A percentile compares a stretch with the other conserved stretches of the same genome.
These are phyloP conservation scores for Seira musarum DNA, from an alignment of 2,888 invertebrate species.

Conservation along the genomic window DNA sequence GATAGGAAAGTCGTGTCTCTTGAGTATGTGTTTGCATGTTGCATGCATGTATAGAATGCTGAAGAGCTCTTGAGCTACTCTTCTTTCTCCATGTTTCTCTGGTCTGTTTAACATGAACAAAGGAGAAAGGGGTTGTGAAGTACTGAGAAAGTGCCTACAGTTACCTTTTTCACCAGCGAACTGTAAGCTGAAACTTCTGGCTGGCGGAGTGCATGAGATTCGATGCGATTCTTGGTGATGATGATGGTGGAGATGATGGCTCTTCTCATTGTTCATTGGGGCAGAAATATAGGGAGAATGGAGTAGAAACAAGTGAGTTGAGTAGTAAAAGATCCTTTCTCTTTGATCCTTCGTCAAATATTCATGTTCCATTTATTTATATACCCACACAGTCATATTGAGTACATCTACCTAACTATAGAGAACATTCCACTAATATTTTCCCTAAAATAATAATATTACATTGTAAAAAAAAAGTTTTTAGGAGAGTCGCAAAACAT, in stretches of 20 bases:
- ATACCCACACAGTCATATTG: background rate
- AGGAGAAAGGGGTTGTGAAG: slow-evolving; percentile 14
- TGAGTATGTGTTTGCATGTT: too few relatives aligned
- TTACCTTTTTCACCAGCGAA: too few relatives aligned
- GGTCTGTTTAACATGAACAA: slow-evolving; percentile 36
- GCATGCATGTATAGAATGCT: slow-evolving; percentile 12
- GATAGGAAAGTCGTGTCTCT: too few relatives aligned
- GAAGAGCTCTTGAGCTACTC: slow-evolving; percentile 11
- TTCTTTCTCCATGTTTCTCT: slow-evolving; percentile 15
- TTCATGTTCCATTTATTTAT: slow-evolving; percentile 39
- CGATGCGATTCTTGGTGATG: background rate
- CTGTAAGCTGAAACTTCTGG: background rate
- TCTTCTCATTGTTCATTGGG: slow-evolving; percentile 33
- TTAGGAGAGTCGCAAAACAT: background rate
- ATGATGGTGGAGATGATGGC: slow-evolving; percentile 13
- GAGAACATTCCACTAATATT: too few relatives aligned
- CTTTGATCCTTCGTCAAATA: slow-evolving; percentile 42
- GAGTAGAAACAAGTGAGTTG: background rate
- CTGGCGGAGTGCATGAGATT: background rate
- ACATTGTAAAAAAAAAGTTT: background rate
- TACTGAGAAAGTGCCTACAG: too few relatives aligned
- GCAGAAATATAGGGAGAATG: slow-evolving; percentile 11
- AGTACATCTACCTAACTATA: too few relatives aligned
- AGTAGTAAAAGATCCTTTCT: slow-evolving; percentile 14
- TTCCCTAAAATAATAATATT: background rate